phyloP scores from a whole-genome alignment of 2,797 vertebrate genomes.

The Acrocephalus scirpaceus region DNA sequence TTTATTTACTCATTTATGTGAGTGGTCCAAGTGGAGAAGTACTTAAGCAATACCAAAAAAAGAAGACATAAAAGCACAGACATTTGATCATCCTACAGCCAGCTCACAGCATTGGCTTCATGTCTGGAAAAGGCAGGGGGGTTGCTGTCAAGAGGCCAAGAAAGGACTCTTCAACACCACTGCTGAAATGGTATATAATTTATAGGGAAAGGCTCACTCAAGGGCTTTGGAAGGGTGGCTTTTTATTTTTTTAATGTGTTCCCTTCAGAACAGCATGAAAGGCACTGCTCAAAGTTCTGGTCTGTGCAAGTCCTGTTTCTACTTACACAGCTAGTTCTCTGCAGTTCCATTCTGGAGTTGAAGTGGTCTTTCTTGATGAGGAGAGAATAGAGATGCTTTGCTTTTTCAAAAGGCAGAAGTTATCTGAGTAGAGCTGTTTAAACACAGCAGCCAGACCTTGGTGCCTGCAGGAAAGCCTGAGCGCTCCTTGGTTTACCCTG shows the following conservation, averaged over 20 bases:
- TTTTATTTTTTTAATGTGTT: neutral
- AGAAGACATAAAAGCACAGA: slow-evolving; percentile 53
- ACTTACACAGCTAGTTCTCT: neutral
- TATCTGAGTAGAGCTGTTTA: neutral
- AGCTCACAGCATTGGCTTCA: slow-evolving; percentile 38
- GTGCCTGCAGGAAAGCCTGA: neutral
- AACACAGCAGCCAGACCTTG: neutral
- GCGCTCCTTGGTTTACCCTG: neutral
- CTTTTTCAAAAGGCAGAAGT: neutral
- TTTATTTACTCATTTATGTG: slow-evolving; percentile 52
- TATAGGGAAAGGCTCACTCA: slow-evolving; percentile 23
- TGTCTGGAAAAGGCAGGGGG: slow-evolving; percentile 62
- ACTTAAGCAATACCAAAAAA: slow-evolving; percentile 60
- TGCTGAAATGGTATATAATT: slow-evolving; percentile 58
- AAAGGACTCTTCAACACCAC: slow-evolving; percentile 20
- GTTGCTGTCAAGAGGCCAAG: slow-evolving; percentile 55
- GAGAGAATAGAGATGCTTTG: neutral
- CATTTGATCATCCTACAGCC: slow-evolving; percentile 57
- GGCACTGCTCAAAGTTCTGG: neutral
- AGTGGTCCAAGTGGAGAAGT: slow-evolving; percentile 34
- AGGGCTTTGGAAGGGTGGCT: neutral
- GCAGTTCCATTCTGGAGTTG: neutral
- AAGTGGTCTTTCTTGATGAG: neutral
- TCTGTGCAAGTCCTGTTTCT: slow-evolving; percentile 11
- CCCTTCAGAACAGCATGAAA: neutral